Percentiles rank a stretch among this genome's conserved stretches.
Conservation (phyloP, 2,888 invertebrate species). For the Xylophagus ater region DNA sequence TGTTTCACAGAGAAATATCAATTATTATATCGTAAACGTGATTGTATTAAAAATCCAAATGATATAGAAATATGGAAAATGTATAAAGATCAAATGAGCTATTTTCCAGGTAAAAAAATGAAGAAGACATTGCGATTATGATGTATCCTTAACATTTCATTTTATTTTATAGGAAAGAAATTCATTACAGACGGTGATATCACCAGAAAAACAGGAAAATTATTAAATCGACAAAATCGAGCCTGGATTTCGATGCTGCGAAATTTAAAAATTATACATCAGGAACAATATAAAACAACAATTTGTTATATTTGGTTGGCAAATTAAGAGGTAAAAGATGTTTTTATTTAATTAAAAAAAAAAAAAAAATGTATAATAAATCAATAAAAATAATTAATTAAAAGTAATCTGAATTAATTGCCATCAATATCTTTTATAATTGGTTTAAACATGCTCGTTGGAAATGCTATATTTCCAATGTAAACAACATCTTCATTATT, state of each 20-base stretch:
- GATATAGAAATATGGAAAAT: conserved; percentile 27
- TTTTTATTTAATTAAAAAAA: not conserved
- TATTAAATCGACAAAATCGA: conserved; percentile 26
- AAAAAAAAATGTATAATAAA: not conserved
- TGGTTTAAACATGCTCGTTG: conserved; percentile 27
- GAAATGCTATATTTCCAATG: conserved; percentile 27
- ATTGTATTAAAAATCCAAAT: conserved; percentile 20
- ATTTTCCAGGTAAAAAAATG: conserved; percentile 22
- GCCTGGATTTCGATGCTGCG: conserved; percentile 26
- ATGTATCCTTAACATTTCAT: conserved; percentile 5
- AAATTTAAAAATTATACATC: conserved; percentile 25
- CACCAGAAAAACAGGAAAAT: conserved; percentile 23
- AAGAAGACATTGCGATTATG: not conserved
- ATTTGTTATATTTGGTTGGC: conserved; percentile 26
- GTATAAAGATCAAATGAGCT: conserved; percentile 23
- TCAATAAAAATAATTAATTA: not conserved
- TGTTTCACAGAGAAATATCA: conserved; percentile 30
- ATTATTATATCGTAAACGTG: conserved; percentile 23
- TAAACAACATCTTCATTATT: conserved; percentile 21
- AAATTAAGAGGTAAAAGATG: conserved; percentile 7
- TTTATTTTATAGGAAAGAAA: conserved; percentile 21
- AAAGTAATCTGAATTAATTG: not conserved
- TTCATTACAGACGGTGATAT: conserved; percentile 29
- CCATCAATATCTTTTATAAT: conserved; percentile 24
- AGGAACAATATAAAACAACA: conserved; percentile 24